phyloP scores from a whole-genome alignment of 2,888 invertebrate species.

The Agrochola lychnidis region DNA sequence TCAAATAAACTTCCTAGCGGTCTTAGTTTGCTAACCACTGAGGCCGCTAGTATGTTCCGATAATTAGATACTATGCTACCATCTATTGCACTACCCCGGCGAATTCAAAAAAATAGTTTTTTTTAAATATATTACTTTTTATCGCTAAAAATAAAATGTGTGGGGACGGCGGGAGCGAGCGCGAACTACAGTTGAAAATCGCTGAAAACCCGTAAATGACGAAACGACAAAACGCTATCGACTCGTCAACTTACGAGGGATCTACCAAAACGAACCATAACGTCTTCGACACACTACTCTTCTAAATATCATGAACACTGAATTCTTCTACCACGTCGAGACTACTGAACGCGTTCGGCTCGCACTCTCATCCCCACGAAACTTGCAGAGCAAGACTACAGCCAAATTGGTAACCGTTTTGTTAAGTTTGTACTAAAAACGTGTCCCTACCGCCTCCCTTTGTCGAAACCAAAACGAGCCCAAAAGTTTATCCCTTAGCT shows the following conservation, averaged over 20 bases:
- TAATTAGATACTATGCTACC: slow-evolving; percentile 80
- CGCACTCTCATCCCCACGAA: slow-evolving; percentile 53
- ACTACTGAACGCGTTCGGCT: slow-evolving; percentile 17
- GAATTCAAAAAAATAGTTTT: slow-evolving; percentile 83
- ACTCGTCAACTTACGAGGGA: slow-evolving; percentile 23
- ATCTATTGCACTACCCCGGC: slow-evolving; percentile 90
- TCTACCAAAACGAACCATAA: slow-evolving; percentile 35
- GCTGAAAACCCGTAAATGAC: slow-evolving; percentile 12
- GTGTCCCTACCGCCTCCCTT: slow-evolving; percentile 82
- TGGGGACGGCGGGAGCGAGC: slow-evolving; percentile 49
- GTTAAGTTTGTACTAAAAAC: slow-evolving; percentile 79
- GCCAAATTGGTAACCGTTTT: slow-evolving; percentile 78
- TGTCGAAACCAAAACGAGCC: slow-evolving; percentile 65
- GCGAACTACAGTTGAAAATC: slow-evolving; percentile 19
- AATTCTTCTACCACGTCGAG: slow-evolving; percentile 25
- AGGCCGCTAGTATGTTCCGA: slow-evolving; percentile 38
- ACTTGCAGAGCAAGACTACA: slow-evolving; percentile 75
- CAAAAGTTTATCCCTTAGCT: slow-evolving; percentile 33
- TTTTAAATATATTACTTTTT: slow-evolving; percentile 75
- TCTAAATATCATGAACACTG: slow-evolving; percentile 48
- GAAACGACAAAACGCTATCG: slow-evolving; percentile 25
- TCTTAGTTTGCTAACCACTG: slow-evolving; percentile 21
- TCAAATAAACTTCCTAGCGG: slow-evolving; percentile 54
- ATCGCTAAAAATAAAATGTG: slow-evolving; percentile 77
- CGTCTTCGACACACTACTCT: slow-evolving; percentile 41